Evolutionary conservation across 1,140 invertebrate genomes (phyloP).

Genomic region (Drosophila micromelanica): DNA sequence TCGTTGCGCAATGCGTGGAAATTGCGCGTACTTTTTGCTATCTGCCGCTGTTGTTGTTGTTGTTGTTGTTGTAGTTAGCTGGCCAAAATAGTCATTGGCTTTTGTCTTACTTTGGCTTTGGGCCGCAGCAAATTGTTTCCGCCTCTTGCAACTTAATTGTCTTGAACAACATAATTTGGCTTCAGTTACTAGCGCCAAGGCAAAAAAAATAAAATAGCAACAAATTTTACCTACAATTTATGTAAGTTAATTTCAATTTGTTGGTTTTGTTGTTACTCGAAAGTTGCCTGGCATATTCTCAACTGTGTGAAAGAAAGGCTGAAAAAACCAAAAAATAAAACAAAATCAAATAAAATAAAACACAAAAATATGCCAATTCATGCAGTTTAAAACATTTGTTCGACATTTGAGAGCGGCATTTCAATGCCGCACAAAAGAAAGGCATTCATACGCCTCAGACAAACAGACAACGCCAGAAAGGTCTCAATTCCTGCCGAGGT

Average conservation of each 20-base stretch:
- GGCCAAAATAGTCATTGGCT: conserved; percentile 68
- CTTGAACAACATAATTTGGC: conserved; percentile 77
- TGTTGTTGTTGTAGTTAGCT: conserved; percentile 29
- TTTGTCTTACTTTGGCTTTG: conserved; percentile 53
- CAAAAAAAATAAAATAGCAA: conserved; percentile 12
- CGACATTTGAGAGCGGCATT: conserved; percentile 69
- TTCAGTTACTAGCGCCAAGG: conserved; percentile 57
- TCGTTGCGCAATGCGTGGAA: conserved; percentile 76
- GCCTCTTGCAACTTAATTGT: conserved; percentile 78
- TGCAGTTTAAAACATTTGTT: conserved; percentile 83
- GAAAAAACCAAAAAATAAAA: conserved; percentile 20
- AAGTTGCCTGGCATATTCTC: conserved; percentile 54
- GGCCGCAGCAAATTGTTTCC: conserved; percentile 72
- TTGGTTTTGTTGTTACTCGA: conserved; percentile 19
- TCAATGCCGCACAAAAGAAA: conserved; percentile 66
- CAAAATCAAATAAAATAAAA: conserved; percentile 30
- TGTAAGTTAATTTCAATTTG: conserved; percentile 80
- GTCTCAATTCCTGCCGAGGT: conserved; percentile 67
- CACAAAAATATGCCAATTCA: conserved; percentile 70
- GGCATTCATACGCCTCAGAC: conserved; percentile 52
- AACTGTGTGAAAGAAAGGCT: neutral
- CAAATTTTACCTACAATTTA: conserved; percentile 60
- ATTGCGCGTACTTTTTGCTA: conserved; percentile 70
- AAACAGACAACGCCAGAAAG: conserved; percentile 37
- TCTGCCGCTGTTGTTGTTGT: conserved; percentile 35